Conservation (phyloP, 2,113 vertebrate species). For the Himantopus leucocephalus region DNA sequence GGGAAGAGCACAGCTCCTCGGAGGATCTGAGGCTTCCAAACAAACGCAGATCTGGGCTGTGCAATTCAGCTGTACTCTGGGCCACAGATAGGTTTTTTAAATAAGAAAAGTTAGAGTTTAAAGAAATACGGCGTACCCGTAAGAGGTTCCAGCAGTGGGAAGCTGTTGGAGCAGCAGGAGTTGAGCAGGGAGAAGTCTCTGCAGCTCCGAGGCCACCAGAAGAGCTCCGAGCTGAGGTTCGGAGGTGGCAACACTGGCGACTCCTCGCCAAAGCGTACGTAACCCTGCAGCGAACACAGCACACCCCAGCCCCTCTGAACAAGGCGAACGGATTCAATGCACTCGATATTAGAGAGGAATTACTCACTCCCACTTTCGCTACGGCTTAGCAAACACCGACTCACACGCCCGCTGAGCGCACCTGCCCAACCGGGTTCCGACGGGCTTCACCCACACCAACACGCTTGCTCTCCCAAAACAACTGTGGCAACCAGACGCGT, state of each 20-base stretch:
- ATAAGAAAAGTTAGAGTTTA: neutral
- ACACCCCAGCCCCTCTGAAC: neutral
- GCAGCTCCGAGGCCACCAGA: neutral
- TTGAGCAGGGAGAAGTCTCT: neutral
- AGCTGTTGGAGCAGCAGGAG: neutral
- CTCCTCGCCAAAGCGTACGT: rapidly evolving
- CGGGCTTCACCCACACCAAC: neutral
- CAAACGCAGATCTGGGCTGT: neutral
- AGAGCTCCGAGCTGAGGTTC: neutral
- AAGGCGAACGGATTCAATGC: neutral
- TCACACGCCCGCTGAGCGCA: neutral
- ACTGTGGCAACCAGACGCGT: rapidly evolving
- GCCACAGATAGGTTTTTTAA: neutral
- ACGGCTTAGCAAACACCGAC: rapidly evolving
- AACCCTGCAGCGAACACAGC: neutral
- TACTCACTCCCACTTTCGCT: neutral
- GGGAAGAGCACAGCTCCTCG: neutral
- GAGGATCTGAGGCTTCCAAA: neutral
- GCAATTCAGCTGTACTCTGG: neutral
- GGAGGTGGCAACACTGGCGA: rapidly evolving
- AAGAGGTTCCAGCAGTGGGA: neutral
- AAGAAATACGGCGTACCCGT: neutral
- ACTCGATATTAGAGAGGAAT: neutral
- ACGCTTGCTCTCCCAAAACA: neutral
- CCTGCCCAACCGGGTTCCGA: neutral